A percentile compares a stretch with the other conserved stretches of the same genome.
Evolutionary conservation across 2,797 vertebrate species (phyloP).

Genomic region (Hydrolagus colliei): DNA sequence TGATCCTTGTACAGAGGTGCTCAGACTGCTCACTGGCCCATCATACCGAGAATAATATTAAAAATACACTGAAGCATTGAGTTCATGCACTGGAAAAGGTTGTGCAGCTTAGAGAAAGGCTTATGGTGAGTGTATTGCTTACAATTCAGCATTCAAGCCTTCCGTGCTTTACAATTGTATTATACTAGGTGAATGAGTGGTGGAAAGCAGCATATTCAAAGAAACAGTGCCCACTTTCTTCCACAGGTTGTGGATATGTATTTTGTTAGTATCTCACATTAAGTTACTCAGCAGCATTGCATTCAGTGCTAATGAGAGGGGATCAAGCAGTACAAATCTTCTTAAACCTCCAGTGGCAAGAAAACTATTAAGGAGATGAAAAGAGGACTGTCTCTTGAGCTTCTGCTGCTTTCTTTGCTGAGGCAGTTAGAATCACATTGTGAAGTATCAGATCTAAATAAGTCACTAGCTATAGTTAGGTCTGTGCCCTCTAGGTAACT

Average conservation of each 20-base stretch:
- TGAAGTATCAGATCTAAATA: slow-evolving; percentile 54
- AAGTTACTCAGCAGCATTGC: slow-evolving; percentile 60
- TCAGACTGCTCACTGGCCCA: neutral
- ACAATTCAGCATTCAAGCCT: neutral
- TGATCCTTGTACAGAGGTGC: neutral
- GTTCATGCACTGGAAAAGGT: neutral
- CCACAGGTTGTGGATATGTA: neutral
- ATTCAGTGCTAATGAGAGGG: slow-evolving; percentile 58
- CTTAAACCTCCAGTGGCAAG: slow-evolving; percentile 56
- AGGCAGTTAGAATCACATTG: slow-evolving; percentile 55
- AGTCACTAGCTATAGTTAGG: slow-evolving; percentile 48
- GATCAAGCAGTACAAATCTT: slow-evolving; percentile 57
- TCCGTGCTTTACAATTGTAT: neutral
- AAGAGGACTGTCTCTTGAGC: slow-evolving; percentile 55
- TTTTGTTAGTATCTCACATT: slow-evolving; percentile 46
- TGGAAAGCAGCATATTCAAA: slow-evolving; percentile 6
- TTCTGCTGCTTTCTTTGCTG: slow-evolving; percentile 55
- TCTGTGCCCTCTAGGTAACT: slow-evolving; percentile 49
- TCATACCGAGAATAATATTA: neutral
- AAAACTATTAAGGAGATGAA: slow-evolving; percentile 64
- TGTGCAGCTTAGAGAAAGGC: neutral
- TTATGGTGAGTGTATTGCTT: neutral
- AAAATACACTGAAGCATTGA: neutral
- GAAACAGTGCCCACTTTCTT: neutral
- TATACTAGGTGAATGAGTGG: neutral